Conservation (phyloP, 2,888 invertebrate species). For the Fragum sueziense region DNA sequence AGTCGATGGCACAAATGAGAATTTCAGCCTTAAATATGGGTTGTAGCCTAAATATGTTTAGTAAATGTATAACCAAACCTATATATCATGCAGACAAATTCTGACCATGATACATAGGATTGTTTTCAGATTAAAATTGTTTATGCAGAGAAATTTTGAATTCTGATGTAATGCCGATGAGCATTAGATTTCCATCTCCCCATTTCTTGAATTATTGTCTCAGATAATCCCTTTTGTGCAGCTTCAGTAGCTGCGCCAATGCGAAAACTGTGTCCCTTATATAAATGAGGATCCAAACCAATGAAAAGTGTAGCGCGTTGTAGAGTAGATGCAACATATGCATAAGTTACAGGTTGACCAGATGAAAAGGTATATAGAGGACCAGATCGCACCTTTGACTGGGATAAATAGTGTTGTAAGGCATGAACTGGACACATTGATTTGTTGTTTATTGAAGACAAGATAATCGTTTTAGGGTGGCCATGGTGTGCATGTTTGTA, state of each 20-base stretch:
- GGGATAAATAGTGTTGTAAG: not conserved
- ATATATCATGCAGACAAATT: conserved; percentile 1
- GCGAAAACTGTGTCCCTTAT: conserved; percentile 11
- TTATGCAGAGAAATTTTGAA: not conserved
- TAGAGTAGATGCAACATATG: not conserved
- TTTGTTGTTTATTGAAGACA: not conserved
- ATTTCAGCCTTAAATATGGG: not conserved
- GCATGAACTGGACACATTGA: not conserved
- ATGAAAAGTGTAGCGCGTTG: not conserved
- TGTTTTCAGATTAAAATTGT: not conserved
- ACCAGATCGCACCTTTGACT: not conserved
- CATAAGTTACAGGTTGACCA: not conserved
- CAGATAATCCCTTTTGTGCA: not conserved
- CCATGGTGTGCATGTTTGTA: too few relatives aligned
- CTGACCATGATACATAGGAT: not conserved
- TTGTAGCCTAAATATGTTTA: too few relatives aligned
- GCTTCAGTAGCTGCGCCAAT: conserved; percentile 18
- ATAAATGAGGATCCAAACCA: not conserved
- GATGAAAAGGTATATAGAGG: not conserved
- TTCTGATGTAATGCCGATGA: conserved; percentile 1
- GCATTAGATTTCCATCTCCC: conserved; percentile 9
- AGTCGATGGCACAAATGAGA: too few relatives aligned
- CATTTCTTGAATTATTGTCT: not conserved
- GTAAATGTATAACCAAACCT: too few relatives aligned
- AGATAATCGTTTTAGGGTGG: not conserved